A percentile compares a stretch with the other conserved stretches of the same genome.
Evolutionary conservation across 2,113 vertebrate genomes (phyloP).

Genomic region (Mystacornis crossleyi): DNA sequence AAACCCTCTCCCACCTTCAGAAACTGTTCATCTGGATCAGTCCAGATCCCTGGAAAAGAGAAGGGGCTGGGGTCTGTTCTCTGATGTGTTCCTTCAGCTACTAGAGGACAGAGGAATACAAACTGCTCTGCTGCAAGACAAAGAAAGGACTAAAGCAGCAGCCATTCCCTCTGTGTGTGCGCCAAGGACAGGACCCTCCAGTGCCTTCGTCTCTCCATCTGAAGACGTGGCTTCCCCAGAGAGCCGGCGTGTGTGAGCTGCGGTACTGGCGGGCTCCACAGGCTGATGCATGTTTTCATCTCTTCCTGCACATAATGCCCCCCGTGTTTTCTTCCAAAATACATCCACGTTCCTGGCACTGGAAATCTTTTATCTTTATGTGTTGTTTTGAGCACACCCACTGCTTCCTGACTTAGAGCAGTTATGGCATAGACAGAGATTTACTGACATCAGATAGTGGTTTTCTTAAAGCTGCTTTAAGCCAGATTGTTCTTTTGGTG

Average conservation of each 20-base stretch:
- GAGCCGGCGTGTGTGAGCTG: accelerated
- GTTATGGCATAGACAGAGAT: slow-evolving; percentile 18
- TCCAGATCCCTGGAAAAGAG: neutral
- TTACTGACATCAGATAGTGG: slow-evolving; percentile 49
- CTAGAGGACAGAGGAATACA: neutral
- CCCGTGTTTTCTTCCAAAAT: slow-evolving; percentile 7
- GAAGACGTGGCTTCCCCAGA: neutral
- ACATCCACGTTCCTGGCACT: slow-evolving; percentile 45
- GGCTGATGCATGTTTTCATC: neutral
- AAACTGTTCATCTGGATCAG: neutral
- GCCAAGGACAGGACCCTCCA: neutral
- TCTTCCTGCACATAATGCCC: neutral
- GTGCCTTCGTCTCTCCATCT: neutral
- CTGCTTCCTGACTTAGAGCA: slow-evolving; percentile 62
- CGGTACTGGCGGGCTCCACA: neutral
- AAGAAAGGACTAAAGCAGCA: neutral
- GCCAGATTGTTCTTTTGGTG: neutral
- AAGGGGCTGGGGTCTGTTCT: neutral
- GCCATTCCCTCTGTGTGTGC: neutral
- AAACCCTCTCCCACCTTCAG: neutral
- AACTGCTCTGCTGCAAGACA: neutral
- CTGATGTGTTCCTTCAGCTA: neutral
- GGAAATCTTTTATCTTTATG: slow-evolving; percentile 50
- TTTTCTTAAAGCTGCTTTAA: slow-evolving; percentile 42
- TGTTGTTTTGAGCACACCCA: slow-evolving; percentile 52